Evolutionary conservation across 2,797 vertebrate species (phyloP), one percentile per base, ranked within the genome.

Genomic region (Rhabdophis nuchalis): DNA sequence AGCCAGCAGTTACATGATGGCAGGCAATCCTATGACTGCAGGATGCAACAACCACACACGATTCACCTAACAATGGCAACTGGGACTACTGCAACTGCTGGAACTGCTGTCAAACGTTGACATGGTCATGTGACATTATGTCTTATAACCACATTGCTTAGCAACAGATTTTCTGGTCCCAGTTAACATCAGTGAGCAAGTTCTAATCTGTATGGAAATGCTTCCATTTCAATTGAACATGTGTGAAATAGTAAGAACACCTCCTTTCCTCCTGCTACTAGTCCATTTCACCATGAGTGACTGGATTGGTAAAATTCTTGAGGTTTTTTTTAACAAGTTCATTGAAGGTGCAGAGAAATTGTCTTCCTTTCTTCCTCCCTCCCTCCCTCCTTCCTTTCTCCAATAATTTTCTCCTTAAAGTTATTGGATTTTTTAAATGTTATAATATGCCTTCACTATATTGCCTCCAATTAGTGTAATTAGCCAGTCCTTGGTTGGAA

Each of bases 401-500:
- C 11, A 61, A 61, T 29, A 61, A 29, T 29, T 29, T 61, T 61
- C 27, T 61, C 60, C 96, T 86, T 95, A 91, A 91, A 94, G 60
- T 92, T 93, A 95, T 96, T 94, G 89, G 88, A 94, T 93, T 96
- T 97, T 96, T 97, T 95, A 96, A 97, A 96, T 88, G 89, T 85
- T 64, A 6, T 86, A 94, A 36, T 96, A 94, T 96, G 96, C 97
- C 95, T 94, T 95, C 89, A 92, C 77, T 46, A 53, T 94, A 94
- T 96, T 97, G 96, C 94, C 96, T 87, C 88, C 96, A 94, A 96
- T 96, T 93, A 96, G 58, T 95, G 93, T 97, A 97, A 97, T 96
- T 95, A 97, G 94, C 93, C 95, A 87, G 91, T 96, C 96, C 92
- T 93, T 96, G 92, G 91, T 92, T 97, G 95, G 96, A 96, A 95